A percentile compares a stretch with the other conserved stretches of the same genome.
phyloP scores from a whole-genome alignment of 2,888 invertebrate species.

The Drosophila subsilvestris region DNA sequence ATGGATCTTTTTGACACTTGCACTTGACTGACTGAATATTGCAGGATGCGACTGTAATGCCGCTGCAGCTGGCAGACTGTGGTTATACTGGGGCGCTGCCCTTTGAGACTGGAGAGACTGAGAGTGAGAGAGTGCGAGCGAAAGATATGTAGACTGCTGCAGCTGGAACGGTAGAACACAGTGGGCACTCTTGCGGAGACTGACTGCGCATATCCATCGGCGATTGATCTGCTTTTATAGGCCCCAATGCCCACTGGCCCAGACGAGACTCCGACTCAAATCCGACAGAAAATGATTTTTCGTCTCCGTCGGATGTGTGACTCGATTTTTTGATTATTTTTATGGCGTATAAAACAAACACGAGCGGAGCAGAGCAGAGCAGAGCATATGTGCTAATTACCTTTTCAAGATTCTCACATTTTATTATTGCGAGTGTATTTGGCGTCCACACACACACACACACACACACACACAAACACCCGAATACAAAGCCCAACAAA shows the following conservation, averaged over 20 bases:
- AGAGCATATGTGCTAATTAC: constrained; percentile 65
- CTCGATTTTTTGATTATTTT: constrained; percentile 57
- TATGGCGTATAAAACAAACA: constrained; percentile 57
- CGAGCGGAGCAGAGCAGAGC: constrained; percentile 18
- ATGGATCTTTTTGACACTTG: neutral
- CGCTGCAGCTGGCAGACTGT: neutral
- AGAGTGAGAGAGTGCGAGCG: neutral
- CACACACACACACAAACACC: constrained; percentile 15
- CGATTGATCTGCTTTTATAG: constrained; percentile 67
- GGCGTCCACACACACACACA: constrained; percentile 39
- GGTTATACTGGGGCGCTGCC: neutral
- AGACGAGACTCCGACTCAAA: constrained; percentile 8
- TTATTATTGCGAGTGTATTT: constrained; percentile 34
- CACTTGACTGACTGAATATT: neutral
- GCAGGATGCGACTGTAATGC: neutral
- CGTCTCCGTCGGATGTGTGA: constrained; percentile 45
- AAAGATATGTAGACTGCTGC: neutral
- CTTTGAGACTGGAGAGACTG: neutral
- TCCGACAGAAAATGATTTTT: constrained; percentile 9
- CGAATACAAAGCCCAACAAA: constrained; percentile 16
- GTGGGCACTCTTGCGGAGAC: constrained; percentile 31
- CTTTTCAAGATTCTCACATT: constrained; percentile 75
- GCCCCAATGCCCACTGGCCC: constrained; percentile 37
- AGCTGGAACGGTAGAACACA: constrained; percentile 20
- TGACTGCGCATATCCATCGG: constrained; percentile 52